Conservation (phyloP, 2,797 vertebrate genomes). For the Hipposideros larvatus region DNA sequence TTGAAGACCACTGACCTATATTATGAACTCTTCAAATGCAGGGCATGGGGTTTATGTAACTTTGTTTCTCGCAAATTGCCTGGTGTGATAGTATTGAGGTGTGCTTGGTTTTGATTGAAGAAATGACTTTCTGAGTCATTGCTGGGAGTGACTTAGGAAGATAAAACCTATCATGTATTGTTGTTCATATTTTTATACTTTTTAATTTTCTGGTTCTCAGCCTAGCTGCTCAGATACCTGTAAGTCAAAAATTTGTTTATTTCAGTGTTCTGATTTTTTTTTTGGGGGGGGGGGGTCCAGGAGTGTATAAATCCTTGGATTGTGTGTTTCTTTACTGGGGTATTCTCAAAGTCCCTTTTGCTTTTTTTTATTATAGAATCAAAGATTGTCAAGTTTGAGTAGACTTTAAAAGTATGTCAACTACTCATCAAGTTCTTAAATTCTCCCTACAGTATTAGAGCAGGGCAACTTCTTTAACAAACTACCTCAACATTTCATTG, state of each 20-base stretch:
- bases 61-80: not conserved
- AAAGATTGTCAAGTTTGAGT: not conserved
- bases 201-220: not conserved
- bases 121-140: not conserved
- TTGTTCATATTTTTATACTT: not conserved
- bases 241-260: constrained; percentile 12
- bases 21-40: not conserved
- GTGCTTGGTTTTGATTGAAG: not conserved
- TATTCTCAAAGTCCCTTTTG: constrained; percentile 16
- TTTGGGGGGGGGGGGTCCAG: not conserved
- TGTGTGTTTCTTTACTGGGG: not conserved
- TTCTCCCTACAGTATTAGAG: not conserved
- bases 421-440: not conserved
- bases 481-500: not conserved
- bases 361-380: constrained; percentile 5
- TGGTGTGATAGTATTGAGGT: not conserved
- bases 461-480: not conserved
- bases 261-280: constrained; percentile 39
- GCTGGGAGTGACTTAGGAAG: not conserved
- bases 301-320: not conserved
- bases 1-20: not conserved
- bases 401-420: not conserved
- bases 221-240: not conserved
- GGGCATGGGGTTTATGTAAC: not conserved
- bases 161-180: not conserved